phyloP scores from a whole-genome alignment of 2,888 invertebrate species.

The Ophraella communa region DNA sequence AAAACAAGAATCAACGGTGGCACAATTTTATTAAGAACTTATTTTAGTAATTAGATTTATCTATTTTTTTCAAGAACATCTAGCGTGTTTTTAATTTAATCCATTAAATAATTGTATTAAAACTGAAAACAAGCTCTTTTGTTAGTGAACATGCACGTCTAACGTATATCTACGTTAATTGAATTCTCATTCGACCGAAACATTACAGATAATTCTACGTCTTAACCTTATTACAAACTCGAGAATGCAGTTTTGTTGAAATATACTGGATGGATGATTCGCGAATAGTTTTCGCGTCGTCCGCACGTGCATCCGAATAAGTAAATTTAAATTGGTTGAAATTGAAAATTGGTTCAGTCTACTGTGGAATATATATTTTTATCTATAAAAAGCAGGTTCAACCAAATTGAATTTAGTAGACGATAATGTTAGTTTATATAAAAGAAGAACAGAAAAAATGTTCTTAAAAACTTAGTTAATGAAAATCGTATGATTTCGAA shows the following conservation, averaged over 20 bases:
- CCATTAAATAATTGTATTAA: too few relatives aligned
- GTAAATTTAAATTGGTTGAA: neutral
- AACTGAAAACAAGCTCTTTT: too few relatives aligned
- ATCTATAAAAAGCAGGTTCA: neutral
- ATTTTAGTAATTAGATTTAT: too few relatives aligned
- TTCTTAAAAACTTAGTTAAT: too few relatives aligned
- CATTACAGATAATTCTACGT: neutral
- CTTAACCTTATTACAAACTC: neutral
- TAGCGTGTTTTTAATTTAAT: too few relatives aligned
- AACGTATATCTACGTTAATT: neutral
- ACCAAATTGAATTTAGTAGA: neutral
- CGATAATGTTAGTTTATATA: too few relatives aligned
- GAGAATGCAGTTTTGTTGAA: neutral
- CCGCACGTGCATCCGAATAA: slow-evolving; percentile 1
- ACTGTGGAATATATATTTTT: neutral
- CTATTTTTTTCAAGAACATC: too few relatives aligned
- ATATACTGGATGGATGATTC: neutral
- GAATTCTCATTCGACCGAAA: slow-evolving; percentile 2
- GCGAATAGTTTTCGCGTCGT: slow-evolving; percentile 6
- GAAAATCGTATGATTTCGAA: too few relatives aligned
- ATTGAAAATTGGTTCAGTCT: neutral
- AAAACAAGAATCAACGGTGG: too few relatives aligned
- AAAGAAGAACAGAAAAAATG: too few relatives aligned
- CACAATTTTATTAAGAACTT: too few relatives aligned
- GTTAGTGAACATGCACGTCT: too few relatives aligned